Evolutionary conservation across 2,888 invertebrate species (phyloP), one percentile per base, ranked within the genome.

Genomic region (Mayetiola destructor): DNA sequence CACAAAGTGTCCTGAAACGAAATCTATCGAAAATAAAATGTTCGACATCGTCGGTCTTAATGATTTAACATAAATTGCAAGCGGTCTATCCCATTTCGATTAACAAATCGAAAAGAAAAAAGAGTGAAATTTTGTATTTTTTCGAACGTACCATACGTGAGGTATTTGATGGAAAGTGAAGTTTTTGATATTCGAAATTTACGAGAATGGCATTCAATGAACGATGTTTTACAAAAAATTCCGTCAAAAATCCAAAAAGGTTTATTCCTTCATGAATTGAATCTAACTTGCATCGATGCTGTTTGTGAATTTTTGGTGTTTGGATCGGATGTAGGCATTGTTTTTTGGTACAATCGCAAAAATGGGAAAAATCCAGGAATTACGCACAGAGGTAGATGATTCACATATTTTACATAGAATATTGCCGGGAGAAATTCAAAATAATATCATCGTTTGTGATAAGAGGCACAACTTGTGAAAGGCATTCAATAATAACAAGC

Each of bases 291-390:
- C 66, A 77, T 93, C 39, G 89, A 89, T 73, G 85, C 80, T n/a
- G 77, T 87, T 40, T 77, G 80, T 18, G 85, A 88, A 64, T 91
- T 84, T 68, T 78, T 93, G 61, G 90, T 85, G 1, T 69, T 93
- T 57, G 93, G 92, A 2, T 88, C 88, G 2, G 90, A 89, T 72
- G 80, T 84, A 18, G 92, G 93, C 2, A 74, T 89, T 57, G 81
- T 91, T 27, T 93, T 89, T 69, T 88, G 92, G 85, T 91, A 84
- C 68, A 83, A 89, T 69, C 77, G 92, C 60, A 80, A 80, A 61
- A 84, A 80, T 40, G 84, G 82, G 56, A n/a, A 81, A 83, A 62
- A 76, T 92, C 61, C 85, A 90, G 66, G 80, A 85, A 64, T 73
- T 93, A 2, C 76, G 84, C 67, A 84, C 87, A 64, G 88, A 90